Conservation (phyloP, 2,797 vertebrate genomes). For the Carduelis carduelis region DNA sequence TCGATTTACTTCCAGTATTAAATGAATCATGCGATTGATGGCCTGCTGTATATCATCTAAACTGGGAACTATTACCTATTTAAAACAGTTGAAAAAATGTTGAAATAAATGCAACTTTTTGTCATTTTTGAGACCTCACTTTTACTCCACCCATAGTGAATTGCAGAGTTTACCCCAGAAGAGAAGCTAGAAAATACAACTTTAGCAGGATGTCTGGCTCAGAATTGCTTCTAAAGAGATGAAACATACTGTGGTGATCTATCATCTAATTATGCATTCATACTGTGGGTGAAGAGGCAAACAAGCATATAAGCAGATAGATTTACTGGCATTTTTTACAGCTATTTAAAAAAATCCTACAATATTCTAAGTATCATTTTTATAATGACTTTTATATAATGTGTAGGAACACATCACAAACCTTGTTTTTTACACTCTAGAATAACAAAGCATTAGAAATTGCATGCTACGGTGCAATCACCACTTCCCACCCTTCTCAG, state of each 20-base stretch:
- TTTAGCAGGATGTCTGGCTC: neutral
- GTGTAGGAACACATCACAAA: neutral
- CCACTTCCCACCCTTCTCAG: accelerated
- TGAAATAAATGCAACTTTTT: neutral
- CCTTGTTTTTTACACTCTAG: neutral
- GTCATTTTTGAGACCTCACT: neutral
- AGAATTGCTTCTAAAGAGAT: neutral
- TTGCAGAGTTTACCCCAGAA: neutral
- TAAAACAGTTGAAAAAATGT: neutral
- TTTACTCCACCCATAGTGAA: neutral
- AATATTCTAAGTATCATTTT: neutral
- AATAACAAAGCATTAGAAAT: neutral
- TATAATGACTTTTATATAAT: neutral
- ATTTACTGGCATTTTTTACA: neutral
- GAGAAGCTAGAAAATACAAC: neutral
- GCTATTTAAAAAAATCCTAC: neutral
- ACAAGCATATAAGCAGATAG: neutral
- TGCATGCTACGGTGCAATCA: neutral
- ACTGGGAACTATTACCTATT: slow-evolving; percentile 80
- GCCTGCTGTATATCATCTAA: slow-evolving; percentile 80
- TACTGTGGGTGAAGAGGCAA: neutral
- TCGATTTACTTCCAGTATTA: slow-evolving; percentile 80
- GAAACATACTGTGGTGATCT: neutral
- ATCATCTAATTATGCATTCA: neutral
- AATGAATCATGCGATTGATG: slow-evolving; percentile 74